A percentile compares a stretch with the other conserved stretches of the same genome.
Evolutionary conservation across 2,797 vertebrate genomes (phyloP).

Genomic region (Alfaro cultratus): DNA sequence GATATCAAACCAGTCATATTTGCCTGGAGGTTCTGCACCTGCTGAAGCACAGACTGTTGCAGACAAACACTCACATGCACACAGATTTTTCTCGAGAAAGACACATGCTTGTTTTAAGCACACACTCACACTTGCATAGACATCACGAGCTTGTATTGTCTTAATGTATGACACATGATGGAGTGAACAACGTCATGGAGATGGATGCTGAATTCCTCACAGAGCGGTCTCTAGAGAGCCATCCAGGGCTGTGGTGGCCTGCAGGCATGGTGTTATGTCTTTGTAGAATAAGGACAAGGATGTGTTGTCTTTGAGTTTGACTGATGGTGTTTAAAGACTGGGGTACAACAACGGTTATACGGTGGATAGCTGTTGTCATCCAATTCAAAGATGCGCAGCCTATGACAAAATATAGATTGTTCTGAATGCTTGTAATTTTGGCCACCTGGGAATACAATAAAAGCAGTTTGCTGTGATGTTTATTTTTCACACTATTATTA

Average conservation of each 20-base stretch:
- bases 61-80: slow-evolving; percentile 20
- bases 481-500: background rate
- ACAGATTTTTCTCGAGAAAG: slow-evolving; percentile 36
- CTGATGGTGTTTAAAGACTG: slow-evolving; percentile 53
- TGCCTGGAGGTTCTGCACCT: slow-evolving; percentile 73
- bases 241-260: slow-evolving; percentile 52
- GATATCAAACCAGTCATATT: slow-evolving; percentile 66
- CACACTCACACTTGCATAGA: slow-evolving; percentile 19
- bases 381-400: slow-evolving; percentile 16
- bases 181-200: slow-evolving; percentile 68
- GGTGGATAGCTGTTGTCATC: slow-evolving; percentile 26
- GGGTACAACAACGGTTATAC: slow-evolving; percentile 28
- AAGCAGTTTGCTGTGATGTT: background rate
- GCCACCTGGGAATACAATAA: slow-evolving; percentile 5
- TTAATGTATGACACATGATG: slow-evolving; percentile 70
- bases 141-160: slow-evolving; percentile 52
- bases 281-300: slow-evolving; percentile 56
- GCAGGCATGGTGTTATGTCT: slow-evolving; percentile 57
- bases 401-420: background rate
- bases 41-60: slow-evolving; percentile 67
- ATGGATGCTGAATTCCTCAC: slow-evolving; percentile 71
- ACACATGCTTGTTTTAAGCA: slow-evolving; percentile 39
- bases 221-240: slow-evolving; percentile 67
- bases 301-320: slow-evolving; percentile 44
- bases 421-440: slow-evolving; percentile 26